A percentile compares a stretch with the other conserved stretches of the same genome.
These are phyloP conservation scores for Ladona fulva DNA, from an alignment of 1,140 invertebrate genomes.

Conservation along the genomic window DNA sequence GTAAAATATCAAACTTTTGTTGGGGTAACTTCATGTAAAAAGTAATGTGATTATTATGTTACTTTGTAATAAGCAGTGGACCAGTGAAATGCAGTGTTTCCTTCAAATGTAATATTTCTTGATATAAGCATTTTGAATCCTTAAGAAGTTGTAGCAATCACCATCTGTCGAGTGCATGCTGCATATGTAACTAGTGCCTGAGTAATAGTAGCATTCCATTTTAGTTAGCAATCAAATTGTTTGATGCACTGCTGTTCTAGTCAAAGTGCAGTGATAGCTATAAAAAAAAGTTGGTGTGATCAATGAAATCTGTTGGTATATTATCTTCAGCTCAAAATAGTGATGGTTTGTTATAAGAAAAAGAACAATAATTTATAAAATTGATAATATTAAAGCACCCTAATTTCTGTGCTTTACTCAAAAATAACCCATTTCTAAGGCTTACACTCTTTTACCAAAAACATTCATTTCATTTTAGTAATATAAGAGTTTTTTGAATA, in stretches of 20 bases:
- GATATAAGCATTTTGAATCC: background rate
- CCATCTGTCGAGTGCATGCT: background rate
- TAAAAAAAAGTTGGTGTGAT: background rate
- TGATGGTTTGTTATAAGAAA: background rate
- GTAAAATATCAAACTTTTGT: too few species aligned
- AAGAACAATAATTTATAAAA: background rate
- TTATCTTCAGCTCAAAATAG: constrained; percentile 1
- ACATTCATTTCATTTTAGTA: background rate
- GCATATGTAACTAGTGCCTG: background rate
- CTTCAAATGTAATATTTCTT: background rate
- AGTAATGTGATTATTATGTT: background rate
- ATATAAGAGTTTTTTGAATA: too few species aligned
- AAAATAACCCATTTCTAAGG: background rate
- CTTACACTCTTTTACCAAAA: background rate
- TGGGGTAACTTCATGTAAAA: too few species aligned
- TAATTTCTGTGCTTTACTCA: background rate
- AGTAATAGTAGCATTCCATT: constrained; percentile 1
- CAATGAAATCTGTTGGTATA: background rate
- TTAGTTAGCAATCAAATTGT: background rate
- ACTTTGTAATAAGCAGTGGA: background rate
- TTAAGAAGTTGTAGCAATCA: background rate
- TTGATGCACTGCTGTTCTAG: background rate
- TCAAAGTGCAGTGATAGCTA: background rate
- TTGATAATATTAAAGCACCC: background rate
- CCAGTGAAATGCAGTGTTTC: background rate